These are phyloP conservation scores for Cervus canadensis DNA, from an alignment of 2,113 vertebrate genomes.

Conservation along the genomic window DNA sequence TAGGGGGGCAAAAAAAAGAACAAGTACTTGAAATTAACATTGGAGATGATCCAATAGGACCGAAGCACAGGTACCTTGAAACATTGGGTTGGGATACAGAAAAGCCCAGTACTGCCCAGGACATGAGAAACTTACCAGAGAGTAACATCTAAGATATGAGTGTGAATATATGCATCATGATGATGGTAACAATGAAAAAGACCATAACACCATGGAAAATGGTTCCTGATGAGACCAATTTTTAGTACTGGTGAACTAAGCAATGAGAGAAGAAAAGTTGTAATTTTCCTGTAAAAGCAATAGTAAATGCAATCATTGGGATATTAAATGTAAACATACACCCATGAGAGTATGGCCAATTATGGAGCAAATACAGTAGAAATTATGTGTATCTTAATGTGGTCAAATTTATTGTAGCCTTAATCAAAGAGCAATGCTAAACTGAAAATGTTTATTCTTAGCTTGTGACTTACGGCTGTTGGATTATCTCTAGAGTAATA, in stretches of 20 bases:
- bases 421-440: neutral
- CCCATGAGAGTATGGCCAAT: neutral
- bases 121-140: neutral
- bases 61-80: neutral
- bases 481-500: neutral
- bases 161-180: neutral
- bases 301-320: neutral
- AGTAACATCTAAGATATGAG: neutral
- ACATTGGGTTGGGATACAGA: neutral
- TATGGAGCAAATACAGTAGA: neutral
- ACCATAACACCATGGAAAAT: neutral
- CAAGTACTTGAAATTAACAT: neutral
- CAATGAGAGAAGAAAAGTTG: neutral
- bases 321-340: neutral
- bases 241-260: neutral
- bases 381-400: neutral
- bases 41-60: neutral
- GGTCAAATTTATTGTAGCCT: neutral
- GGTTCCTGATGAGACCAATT: neutral
- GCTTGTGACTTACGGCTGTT: neutral
- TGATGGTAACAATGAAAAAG: neutral
- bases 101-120: neutral
- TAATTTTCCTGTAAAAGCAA: neutral
- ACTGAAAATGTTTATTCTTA: neutral
- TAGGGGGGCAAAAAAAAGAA: neutral